Evolutionary conservation across 2,888 invertebrate species (phyloP).

Genomic region (Proisotoma minuta): DNA sequence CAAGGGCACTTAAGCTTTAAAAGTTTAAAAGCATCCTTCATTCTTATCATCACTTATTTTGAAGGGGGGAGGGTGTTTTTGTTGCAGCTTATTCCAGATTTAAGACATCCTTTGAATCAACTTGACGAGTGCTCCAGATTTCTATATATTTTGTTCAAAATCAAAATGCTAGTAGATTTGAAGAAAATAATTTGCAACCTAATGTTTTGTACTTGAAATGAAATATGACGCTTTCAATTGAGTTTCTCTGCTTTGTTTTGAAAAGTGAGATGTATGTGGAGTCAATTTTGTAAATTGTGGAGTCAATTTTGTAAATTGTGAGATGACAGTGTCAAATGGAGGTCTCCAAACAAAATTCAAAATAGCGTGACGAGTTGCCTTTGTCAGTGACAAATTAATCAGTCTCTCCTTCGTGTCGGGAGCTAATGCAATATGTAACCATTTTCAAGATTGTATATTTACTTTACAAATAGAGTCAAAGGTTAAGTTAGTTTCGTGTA

Average conservation of each 20-base stretch:
- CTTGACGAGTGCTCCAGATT: too few relatives aligned
- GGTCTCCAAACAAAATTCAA: slow-evolving; percentile 7
- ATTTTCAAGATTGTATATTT: not conserved
- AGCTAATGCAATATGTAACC: not conserved
- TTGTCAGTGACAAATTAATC: slow-evolving; percentile 13
- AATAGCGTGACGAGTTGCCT: slow-evolving; percentile 8
- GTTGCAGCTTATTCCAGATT: too few relatives aligned
- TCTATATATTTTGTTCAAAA: too few relatives aligned
- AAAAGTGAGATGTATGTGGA: not conserved
- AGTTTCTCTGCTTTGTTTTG: slow-evolving; percentile 5
- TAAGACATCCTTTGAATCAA: too few relatives aligned
- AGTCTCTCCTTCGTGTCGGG: not conserved
- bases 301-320: too few relatives aligned
- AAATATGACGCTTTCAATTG: too few relatives aligned
- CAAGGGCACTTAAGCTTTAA: not conserved
- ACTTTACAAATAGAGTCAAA: not conserved
- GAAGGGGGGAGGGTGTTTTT: too few relatives aligned
- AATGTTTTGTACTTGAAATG: too few relatives aligned
- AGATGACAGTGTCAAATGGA: slow-evolving; percentile 12
- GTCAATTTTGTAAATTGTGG: not conserved
- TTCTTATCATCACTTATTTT: not conserved
- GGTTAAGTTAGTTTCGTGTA: slow-evolving; percentile 2
- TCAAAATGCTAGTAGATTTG: too few relatives aligned
- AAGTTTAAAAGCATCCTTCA: not conserved
- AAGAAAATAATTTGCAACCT: too few relatives aligned